phyloP scores from a whole-genome alignment of 2,888 invertebrate species.

The Drosophila sordidula region DNA sequence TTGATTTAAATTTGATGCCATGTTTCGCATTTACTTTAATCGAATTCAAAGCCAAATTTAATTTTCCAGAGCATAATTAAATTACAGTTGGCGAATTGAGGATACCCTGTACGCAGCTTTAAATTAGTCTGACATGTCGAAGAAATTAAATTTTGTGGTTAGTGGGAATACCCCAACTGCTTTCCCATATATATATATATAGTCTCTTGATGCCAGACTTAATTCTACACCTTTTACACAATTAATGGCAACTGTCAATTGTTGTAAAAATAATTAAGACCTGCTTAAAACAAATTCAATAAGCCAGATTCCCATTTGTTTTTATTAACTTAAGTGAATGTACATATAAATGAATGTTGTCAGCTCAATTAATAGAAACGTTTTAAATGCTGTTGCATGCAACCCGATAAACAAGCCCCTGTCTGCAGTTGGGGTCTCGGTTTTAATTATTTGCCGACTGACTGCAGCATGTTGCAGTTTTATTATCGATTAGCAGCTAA shows the following conservation, averaged over 20 bases:
- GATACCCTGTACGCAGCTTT: too few relatives aligned
- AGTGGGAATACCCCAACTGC: too few relatives aligned
- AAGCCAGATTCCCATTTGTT: not conserved
- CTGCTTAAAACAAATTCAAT: not conserved
- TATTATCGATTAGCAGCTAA: conserved; percentile 43
- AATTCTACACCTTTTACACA: too few relatives aligned
- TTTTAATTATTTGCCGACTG: conserved; percentile 38
- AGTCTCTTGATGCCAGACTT: too few relatives aligned
- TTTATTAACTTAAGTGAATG: not conserved
- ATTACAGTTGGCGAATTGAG: too few relatives aligned
- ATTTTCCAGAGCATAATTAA: too few relatives aligned
- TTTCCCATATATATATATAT: too few relatives aligned
- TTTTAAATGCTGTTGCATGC: not conserved
- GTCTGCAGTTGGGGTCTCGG: conserved; percentile 9
- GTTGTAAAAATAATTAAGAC: not conserved
- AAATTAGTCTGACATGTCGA: too few relatives aligned
- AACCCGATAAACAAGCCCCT: not conserved
- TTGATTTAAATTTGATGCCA: too few relatives aligned
- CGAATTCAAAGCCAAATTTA: too few relatives aligned
- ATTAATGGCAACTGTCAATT: not conserved
- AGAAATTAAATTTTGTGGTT: too few relatives aligned
- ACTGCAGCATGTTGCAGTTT: conserved; percentile 25
- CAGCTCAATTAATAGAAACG: conserved; percentile 1
- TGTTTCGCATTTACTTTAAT: too few relatives aligned
- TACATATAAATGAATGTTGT: not conserved